These are phyloP conservation scores for Carposina sasakii DNA, from an alignment of 1,140 invertebrate genomes.

Conservation along the genomic window DNA sequence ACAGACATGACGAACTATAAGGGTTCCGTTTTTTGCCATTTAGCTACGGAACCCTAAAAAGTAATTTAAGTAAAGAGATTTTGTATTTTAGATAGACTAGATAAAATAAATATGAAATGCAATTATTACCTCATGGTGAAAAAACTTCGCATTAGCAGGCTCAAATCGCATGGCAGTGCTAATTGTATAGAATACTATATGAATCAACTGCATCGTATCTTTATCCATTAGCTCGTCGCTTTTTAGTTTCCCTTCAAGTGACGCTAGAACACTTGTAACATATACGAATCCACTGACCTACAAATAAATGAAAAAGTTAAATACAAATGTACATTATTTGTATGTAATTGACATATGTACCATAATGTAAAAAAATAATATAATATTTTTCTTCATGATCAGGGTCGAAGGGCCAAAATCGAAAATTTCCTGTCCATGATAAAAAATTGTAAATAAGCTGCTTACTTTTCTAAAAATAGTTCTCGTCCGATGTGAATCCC, in stretches of 20 bases:
- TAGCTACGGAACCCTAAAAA: too few species aligned
- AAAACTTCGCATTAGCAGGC: constrained; percentile 98
- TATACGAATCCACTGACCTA: constrained; percentile 95
- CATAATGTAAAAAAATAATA: neutral
- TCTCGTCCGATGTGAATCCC: constrained; percentile 95
- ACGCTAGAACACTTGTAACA: constrained; percentile 95
- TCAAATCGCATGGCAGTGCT: constrained; percentile 99
- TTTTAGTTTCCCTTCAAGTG: constrained; percentile 88
- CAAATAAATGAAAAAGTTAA: constrained; percentile 6
- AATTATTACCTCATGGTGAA: constrained; percentile 88
- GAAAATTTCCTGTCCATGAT: neutral
- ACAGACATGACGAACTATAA: too few species aligned
- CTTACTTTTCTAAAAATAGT: constrained; percentile 96
- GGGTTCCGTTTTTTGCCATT: too few species aligned
- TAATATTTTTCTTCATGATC: neutral
- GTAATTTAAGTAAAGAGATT: too few species aligned
- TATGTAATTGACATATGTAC: neutral
- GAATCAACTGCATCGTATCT: constrained; percentile 82
- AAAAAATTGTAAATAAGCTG: neutral
- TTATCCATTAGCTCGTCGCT: constrained; percentile 58
- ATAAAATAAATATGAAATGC: neutral
- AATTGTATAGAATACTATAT: constrained; percentile 95
- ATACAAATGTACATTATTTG: neutral
- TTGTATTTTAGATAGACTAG: neutral
- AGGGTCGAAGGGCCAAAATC: neutral